Evolutionary conservation across 1,140 invertebrate species (phyloP), one percentile per base, ranked within the genome.

Genomic region (Colletes latitarsis): DNA sequence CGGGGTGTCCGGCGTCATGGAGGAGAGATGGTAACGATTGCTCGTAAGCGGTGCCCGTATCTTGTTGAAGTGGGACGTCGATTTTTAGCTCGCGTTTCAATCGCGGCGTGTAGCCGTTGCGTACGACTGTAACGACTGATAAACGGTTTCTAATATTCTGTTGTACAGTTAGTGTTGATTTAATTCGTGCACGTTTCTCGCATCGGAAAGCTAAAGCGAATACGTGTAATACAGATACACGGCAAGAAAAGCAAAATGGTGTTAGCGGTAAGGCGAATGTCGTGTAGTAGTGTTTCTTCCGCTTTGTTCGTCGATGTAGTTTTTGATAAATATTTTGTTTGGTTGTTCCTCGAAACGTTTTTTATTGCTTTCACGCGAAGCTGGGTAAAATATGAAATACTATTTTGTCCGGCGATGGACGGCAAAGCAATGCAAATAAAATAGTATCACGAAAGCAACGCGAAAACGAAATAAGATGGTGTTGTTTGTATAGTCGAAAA

Each of bases 231-330:
- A 87, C 78, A 85, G 82, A 77, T 81, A 75, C 72, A 63, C 85
- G 71, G 67, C 81, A 81, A 76, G 83, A 83, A 84, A 82, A 81
- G 72, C 86, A 88, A 88, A 88, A 88, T 88, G 87, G 87, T 88
- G 87, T 84, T 88, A 83, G 86, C 87, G 86, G 81, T 88, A 87
- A 88, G 86, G 75, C 86, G 67, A 88, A 85, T 80, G 83, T 88
- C 70, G 85, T 85, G 77, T 60, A 79, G 81, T 83, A 75, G 64
- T 67, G 72, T 73, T 79, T 73, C 46, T 21, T 64, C 49, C 52
- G 71, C n/a, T 78, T 72, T 60, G 49, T 79, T 64, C 43, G 30
- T 21, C 66, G 17, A 17, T 77, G 49, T 21, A 55, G 8, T 62
- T 73, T 39, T 57, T 30, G 12, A 52, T 12, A 4, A 21, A 77